Base-by-base conservation (phyloP, 2,888 invertebrate genomes). In the Acronicta aceris region DNA sequence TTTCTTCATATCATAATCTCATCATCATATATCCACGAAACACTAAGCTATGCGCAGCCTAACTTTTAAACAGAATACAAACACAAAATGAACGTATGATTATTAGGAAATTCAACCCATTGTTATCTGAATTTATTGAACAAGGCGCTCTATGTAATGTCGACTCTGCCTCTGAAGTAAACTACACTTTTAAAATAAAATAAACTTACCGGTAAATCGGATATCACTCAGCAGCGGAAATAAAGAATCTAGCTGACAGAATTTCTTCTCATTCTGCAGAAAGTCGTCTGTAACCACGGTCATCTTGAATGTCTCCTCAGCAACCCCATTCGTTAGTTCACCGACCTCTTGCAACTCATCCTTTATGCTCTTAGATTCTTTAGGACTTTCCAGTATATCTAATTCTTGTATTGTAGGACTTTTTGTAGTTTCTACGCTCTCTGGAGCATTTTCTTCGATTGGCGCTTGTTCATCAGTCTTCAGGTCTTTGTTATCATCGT, bases 251-350 rank as follows among this genome's bases (percentile, higher is more conserved):
- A 89, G 71, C 50, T 89, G 85, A 62, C 92, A 93, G 65, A 92
- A 95, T 13, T 93, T 93, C 79, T 95, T 95, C 62, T 95, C 95
- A 38, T 95, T 94, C 58, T 90, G 89, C 61, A 95, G 89, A 82
- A 95, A 94, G 78, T 90, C 85, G 67, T 92, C 88, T 6, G 94
- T 93, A 2, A 87, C 88, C 2, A 84, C 78, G 1, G 86, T 74
- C 52, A 91, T 71, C 51, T 81, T 88, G 7, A 81, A 84, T 27
- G 78, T 76, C 13, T 65, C 60, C 15, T 82, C 85, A 6, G 71
- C 61, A 5, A 83, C 74, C n/a, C 85, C 84, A 15, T 86, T 84
- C 9, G 74, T 61, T 5, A 68, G 52, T 41, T 74, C 77, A 38
- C 64, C 61, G 10, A 75, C 74, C 27, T 71, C 76, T 41, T 69